These are phyloP conservation scores for Pterois miles DNA, from an alignment of 2,797 vertebrate genomes.

Conservation along the genomic window DNA sequence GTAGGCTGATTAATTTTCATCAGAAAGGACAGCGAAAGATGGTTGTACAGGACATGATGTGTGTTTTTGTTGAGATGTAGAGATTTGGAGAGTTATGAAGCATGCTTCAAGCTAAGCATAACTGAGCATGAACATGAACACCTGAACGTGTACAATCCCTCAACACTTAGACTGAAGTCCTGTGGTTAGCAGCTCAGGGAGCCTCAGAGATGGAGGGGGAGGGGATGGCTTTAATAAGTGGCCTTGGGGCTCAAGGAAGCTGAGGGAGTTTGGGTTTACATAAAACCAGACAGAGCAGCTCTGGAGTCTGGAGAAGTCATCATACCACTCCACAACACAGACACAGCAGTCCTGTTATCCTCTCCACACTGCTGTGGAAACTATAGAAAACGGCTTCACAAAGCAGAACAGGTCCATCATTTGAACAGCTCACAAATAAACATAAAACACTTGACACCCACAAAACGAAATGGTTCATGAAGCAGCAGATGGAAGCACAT, in stretches of 20 bases:
- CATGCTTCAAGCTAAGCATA: neutral
- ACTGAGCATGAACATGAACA: neutral
- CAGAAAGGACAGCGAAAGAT: neutral
- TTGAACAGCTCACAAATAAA: neutral
- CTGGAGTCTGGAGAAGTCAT: constrained; percentile 78
- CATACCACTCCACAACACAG: constrained; percentile 31
- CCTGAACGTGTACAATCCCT: neutral
- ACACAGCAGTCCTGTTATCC: neutral
- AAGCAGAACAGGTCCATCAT: neutral
- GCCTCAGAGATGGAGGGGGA: neutral
- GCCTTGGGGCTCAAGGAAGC: constrained; percentile 34
- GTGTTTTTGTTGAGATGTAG: neutral
- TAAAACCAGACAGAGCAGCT: constrained; percentile 64
- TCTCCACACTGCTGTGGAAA: neutral
- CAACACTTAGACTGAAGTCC: neutral
- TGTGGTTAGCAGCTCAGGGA: constrained; percentile 2
- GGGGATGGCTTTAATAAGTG: constrained; percentile 10
- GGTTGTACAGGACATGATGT: neutral
- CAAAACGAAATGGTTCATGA: neutral
- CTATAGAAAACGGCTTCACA: neutral
- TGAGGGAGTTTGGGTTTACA: constrained; percentile 56
- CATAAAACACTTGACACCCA: neutral
- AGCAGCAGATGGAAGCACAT: neutral
- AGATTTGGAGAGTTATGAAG: neutral
- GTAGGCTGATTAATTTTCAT: neutral